A percentile compares a stretch with the other conserved stretches of the same genome.
These are phyloP conservation scores for Catharus fuscescens DNA, from an alignment of 2,113 vertebrate species.

Conservation along the genomic window DNA sequence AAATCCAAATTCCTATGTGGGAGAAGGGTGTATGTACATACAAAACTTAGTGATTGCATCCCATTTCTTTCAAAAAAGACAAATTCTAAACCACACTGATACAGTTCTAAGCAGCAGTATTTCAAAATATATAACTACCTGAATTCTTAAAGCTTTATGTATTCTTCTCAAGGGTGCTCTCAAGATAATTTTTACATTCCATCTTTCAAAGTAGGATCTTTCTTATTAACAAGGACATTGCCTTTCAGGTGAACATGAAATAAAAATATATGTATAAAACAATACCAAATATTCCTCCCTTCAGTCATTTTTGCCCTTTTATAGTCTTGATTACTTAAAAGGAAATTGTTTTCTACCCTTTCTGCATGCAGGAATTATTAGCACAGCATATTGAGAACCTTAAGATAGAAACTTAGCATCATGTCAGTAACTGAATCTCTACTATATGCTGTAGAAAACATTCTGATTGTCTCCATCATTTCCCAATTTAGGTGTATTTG, in stretches of 20 bases:
- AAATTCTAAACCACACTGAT: background rate
- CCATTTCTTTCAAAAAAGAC: background rate
- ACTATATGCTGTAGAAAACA: background rate
- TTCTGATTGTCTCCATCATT: background rate
- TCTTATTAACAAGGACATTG: background rate
- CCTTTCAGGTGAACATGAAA: background rate
- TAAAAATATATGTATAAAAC: background rate
- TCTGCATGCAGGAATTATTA: background rate
- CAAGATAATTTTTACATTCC: background rate
- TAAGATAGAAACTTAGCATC: background rate
- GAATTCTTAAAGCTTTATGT: background rate
- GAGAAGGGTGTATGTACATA: background rate
- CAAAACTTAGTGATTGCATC: background rate
- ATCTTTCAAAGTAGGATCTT: background rate
- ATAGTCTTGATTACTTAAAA: background rate
- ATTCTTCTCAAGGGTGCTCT: background rate
- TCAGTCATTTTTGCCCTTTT: background rate
- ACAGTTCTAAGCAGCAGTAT: background rate
- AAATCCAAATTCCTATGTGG: background rate
- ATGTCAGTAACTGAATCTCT: background rate
- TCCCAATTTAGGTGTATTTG: background rate
- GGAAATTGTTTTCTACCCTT: background rate
- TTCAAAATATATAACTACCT: background rate
- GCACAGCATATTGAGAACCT: background rate
- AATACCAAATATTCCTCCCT: background rate